A percentile compares a stretch with the other conserved stretches of the same genome.
phyloP scores from a whole-genome alignment of 2,888 invertebrate genomes.

The Dynastes hyllus region DNA sequence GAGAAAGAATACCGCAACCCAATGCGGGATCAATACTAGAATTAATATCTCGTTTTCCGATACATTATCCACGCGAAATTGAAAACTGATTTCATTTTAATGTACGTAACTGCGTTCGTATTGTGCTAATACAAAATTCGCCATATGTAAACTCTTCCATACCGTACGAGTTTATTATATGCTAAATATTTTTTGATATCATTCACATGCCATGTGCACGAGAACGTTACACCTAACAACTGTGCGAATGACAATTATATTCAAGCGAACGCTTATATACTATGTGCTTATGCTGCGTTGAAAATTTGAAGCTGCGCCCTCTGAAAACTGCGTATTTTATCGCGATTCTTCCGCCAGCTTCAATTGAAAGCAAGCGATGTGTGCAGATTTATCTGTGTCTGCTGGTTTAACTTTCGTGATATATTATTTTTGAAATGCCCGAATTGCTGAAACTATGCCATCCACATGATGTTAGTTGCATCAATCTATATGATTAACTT shows the following conservation, averaged over 20 bases:
- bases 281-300: not conserved
- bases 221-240: not conserved
- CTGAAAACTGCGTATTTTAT: constrained; percentile 17
- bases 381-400: constrained; percentile 8
- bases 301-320: constrained; percentile 12
- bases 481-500: too few relatives aligned
- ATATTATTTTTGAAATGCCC: constrained; percentile 21
- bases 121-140: not conserved
- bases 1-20: not conserved
- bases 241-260: constrained; percentile 33
- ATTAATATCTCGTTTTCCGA: constrained; percentile 47
- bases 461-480: too few relatives aligned
- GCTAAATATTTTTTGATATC: constrained; percentile 44
- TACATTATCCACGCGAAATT: constrained; percentile 36
- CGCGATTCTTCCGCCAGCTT: not conserved
- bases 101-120: not conserved
- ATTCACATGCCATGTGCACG: not conserved
- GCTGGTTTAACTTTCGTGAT: constrained; percentile 10
- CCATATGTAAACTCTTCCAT: not conserved
- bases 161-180: constrained; percentile 6
- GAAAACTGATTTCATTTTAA: constrained; percentile 44
- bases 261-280: not conserved
- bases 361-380: constrained; percentile 37
- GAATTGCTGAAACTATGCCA: not conserved
- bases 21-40: not conserved